phyloP scores from a whole-genome alignment of 2,797 vertebrate species.

The Myotis vivesi region DNA sequence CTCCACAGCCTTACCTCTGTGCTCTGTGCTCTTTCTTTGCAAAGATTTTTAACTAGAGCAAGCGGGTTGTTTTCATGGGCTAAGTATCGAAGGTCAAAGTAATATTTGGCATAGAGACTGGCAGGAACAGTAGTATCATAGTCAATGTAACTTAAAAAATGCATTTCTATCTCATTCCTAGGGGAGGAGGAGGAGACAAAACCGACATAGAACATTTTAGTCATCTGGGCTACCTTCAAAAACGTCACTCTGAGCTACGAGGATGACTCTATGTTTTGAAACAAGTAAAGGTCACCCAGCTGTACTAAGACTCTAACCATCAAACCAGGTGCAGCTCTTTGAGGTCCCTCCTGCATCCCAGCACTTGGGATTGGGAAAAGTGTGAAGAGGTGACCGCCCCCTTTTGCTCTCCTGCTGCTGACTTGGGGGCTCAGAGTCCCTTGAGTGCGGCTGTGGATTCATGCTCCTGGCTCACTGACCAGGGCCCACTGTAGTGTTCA shows the following conservation, averaged over 20 bases:
- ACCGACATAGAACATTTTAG: neutral
- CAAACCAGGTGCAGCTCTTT: no score
- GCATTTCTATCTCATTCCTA: neutral
- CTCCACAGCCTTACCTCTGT: conserved; percentile 84
- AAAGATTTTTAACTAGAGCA: conserved; percentile 88
- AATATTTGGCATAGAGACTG: conserved; percentile 80
- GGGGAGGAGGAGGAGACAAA: neutral
- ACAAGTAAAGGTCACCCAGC: no score
- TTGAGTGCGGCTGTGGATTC: no score
- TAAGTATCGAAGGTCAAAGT: conserved; percentile 88
- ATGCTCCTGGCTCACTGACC: no score
- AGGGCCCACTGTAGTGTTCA: no score
- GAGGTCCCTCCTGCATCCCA: no score
- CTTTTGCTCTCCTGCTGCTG: no score
- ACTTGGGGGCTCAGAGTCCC: no score
- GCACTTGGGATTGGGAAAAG: no score
- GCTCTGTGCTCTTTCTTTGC: conserved; percentile 88
- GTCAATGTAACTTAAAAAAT: conserved; percentile 70
- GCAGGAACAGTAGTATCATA: conserved; percentile 89
- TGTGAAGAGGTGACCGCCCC: no score
- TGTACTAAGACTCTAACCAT: no score
- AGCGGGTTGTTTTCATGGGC: conserved; percentile 89
- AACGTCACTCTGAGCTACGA: neutral
- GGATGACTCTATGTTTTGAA: neutral
- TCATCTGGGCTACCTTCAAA: neutral